phyloP scores from a whole-genome alignment of 1,140 invertebrate species.

The Parasteatoda tepidariorum region DNA sequence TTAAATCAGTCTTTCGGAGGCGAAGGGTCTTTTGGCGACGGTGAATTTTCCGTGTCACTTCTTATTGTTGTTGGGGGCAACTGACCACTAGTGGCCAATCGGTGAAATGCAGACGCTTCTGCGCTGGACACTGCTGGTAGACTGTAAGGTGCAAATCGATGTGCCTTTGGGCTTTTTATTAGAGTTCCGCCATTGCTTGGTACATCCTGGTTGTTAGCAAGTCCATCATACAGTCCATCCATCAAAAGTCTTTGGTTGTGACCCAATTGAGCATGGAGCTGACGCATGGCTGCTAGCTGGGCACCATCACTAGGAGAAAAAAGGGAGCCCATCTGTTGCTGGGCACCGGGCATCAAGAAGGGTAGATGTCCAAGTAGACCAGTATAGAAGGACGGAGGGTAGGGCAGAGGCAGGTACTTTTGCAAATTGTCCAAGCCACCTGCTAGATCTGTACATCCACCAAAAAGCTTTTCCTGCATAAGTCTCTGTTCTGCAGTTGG shows the following conservation, averaged over 20 bases:
- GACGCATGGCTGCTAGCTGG: slow-evolving; percentile 52
- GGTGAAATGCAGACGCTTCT: slow-evolving; percentile 38
- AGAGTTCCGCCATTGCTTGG: slow-evolving; percentile 5
- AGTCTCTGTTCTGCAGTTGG: slow-evolving; percentile 12
- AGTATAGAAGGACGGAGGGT: slow-evolving; percentile 53
- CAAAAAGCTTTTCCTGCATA: slow-evolving; percentile 44
- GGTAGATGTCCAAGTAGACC: slow-evolving; percentile 51
- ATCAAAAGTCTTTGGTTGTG: slow-evolving; percentile 44
- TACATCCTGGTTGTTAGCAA: not conserved
- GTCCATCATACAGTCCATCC: slow-evolving; percentile 33
- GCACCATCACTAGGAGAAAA: slow-evolving; percentile 28
- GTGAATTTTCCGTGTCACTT: not conserved
- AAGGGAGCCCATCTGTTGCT: slow-evolving; percentile 2
- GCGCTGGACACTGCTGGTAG: slow-evolving; percentile 11
- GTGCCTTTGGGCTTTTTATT: slow-evolving; percentile 41
- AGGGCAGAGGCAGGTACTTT: slow-evolving; percentile 55
- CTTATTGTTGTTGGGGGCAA: slow-evolving; percentile 1
- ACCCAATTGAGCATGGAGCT: slow-evolving; percentile 39
- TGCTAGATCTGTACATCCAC: not conserved
- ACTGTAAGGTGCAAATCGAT: slow-evolving; percentile 39
- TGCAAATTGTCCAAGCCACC: slow-evolving; percentile 25
- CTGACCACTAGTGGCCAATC: slow-evolving; percentile 3
- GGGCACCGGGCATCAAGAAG: slow-evolving; percentile 16
- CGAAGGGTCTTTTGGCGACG: slow-evolving; percentile 42
- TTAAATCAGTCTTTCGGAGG: slow-evolving; percentile 37